Conservation (phyloP, 2,797 vertebrate genomes). For the Clarias fuscus region DNA sequence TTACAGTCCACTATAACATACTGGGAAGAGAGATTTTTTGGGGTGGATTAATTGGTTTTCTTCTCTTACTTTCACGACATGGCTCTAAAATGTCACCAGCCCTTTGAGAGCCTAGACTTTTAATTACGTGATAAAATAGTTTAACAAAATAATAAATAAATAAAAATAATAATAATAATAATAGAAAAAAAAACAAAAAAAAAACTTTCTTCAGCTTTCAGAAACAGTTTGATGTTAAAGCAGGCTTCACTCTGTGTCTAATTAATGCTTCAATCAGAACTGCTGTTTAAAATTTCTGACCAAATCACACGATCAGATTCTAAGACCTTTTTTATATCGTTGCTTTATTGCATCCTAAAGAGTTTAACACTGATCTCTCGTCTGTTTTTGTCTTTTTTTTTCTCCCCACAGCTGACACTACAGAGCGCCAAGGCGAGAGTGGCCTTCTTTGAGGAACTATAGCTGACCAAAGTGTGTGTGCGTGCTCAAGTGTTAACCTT, state of each 20-base stretch:
- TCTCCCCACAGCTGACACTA: conserved; percentile 87
- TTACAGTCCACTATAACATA: too few relatives aligned
- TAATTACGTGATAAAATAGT: too few relatives aligned
- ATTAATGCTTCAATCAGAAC: not conserved
- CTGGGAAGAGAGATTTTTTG: too few relatives aligned
- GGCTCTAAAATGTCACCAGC: too few relatives aligned
- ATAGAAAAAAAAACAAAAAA: too few relatives aligned
- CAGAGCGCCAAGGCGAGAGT: conserved; percentile 95
- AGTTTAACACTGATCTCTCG: not conserved
- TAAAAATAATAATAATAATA: too few relatives aligned
- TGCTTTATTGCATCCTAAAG: not conserved
- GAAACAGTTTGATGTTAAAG: not conserved
- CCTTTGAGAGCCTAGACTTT: too few relatives aligned
- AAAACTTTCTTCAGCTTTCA: not conserved
- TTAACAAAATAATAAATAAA: too few relatives aligned
- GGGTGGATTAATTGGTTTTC: too few relatives aligned
- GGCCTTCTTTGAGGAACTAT: conserved; percentile 96
- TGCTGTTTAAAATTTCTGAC: not conserved
- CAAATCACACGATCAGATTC: not conserved
- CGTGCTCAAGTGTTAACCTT: conserved; percentile 32
- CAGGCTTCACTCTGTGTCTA: not conserved
- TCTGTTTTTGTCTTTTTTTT: conserved; percentile 5
- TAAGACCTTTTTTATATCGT: not conserved
- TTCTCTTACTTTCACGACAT: too few relatives aligned
- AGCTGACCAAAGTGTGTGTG: conserved; percentile 57